Conservation (phyloP, 2,888 invertebrate genomes). For the Scotopteryx bipunctaria region DNA sequence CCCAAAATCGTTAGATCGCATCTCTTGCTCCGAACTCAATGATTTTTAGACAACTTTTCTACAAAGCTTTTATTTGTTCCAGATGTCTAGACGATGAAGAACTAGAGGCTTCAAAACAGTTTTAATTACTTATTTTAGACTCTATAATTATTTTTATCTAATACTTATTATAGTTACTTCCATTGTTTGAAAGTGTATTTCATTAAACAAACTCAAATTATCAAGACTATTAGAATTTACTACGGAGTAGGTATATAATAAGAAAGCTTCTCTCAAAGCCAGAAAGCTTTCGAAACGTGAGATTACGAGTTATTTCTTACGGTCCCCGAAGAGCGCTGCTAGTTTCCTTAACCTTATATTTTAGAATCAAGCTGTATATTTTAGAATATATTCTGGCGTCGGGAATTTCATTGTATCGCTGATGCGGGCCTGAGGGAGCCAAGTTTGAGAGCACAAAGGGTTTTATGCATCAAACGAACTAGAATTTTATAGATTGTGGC, state of each 20-base stretch:
- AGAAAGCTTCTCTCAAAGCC: conserved; percentile 15
- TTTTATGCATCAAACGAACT: conserved; percentile 51
- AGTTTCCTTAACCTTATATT: conserved; percentile 36
- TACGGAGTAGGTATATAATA: conserved; percentile 6
- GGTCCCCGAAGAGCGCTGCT: conserved; percentile 31
- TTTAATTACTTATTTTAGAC: not conserved
- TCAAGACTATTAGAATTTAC: too few relatives aligned
- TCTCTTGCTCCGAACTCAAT: too few relatives aligned
- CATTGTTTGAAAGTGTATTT: not conserved
- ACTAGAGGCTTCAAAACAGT: conserved; percentile 7
- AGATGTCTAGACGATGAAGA: conserved; percentile 14
- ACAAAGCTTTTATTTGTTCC: conserved; percentile 8
- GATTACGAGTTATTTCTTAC: conserved; percentile 29
- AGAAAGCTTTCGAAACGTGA: conserved; percentile 29
- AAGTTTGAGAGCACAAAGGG: conserved; percentile 53
- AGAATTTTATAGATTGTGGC: conserved; percentile 56
- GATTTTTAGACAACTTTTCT: too few relatives aligned
- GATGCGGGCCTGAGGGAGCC: conserved; percentile 48
- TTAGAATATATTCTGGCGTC: conserved; percentile 46
- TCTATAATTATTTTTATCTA: not conserved
- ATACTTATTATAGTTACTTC: not conserved
- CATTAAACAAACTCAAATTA: not conserved
- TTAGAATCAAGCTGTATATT: conserved; percentile 37
- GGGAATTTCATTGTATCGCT: conserved; percentile 50
- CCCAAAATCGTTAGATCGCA: too few relatives aligned